phyloP scores from a whole-genome alignment of 2,113 vertebrate species.

The Erpornis zantholeuca region DNA sequence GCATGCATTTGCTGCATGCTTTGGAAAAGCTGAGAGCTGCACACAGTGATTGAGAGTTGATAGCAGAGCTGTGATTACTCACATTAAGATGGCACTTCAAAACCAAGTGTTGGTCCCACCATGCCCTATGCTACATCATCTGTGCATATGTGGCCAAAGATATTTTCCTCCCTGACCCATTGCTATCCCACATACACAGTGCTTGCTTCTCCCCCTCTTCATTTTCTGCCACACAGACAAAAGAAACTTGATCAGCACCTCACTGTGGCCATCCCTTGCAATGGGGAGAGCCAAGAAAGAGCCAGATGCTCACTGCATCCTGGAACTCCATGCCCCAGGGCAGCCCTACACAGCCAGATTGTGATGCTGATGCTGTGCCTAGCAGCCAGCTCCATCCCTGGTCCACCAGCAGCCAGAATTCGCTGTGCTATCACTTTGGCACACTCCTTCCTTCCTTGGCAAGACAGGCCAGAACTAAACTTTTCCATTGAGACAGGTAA shows the following conservation, averaged over 20 bases:
- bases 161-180: neutral
- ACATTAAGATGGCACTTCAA: neutral
- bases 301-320: neutral
- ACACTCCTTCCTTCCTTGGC: constrained; percentile 37
- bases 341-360: neutral
- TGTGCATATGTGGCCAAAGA: neutral
- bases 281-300: neutral
- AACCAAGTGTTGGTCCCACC: neutral
- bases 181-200: neutral
- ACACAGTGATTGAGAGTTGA: neutral
- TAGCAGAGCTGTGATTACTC: neutral
- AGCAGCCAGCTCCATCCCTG: neutral
- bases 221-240: neutral
- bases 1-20: neutral
- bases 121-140: neutral
- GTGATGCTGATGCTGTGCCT: neutral
- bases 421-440: neutral
- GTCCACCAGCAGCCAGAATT: neutral
- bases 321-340: neutral
- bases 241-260: neutral
- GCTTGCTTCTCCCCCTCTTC: neutral
- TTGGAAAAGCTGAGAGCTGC: neutral
- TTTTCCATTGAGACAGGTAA: constrained; percentile 51
- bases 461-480: constrained; percentile 28
- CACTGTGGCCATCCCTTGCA: neutral